Evolutionary conservation across 1,140 invertebrate genomes (phyloP), one percentile per base, ranked within the genome.

Genomic region (Calliopsis andreniformis): DNA sequence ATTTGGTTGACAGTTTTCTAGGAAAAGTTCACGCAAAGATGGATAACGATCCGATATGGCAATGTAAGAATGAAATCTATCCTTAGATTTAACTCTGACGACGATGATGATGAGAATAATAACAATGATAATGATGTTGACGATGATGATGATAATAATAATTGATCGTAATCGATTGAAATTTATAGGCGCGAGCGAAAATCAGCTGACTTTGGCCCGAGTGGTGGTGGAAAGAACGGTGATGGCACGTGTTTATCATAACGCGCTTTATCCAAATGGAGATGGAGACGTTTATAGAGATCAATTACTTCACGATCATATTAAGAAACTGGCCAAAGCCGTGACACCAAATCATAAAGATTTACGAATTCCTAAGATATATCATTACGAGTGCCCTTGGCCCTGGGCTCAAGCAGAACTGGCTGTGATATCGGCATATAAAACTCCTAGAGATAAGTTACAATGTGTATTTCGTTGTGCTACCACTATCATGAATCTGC

Each of bases 261-360:
- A 97, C 89, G 98, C 98, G 42, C 94, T 99, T 86, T 99, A 98
- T 93, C 98, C 98, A 7, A 99, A 99, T 92, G 97, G 97, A 3
- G 98, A 99, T 89, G 98, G 97, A 0, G 98, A 99, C 92, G 94
- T 98, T 59, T 95, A 96, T 64, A 93, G 98, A 68, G 98, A 99
- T 89, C 96, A 97, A 86, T 94, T 99, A 53, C 92, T 99, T 6
- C 94, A 95, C 69, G 96, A 98, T 82, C 98, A 99, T 89, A 98
- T 99, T 67, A 94, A 95, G 76, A 97, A 98, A 84, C 92, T 99
- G 79, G 94, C 96, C 7, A 94, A 94, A 73, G 92, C 96, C 0
- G 94, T 98, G n/a, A 96, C 95, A 16, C 97, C 97, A 7, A 94
- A 95, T 62, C 97, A 97, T 88, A 96, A 96, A 86, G 95, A 97